A percentile compares a stretch with the other conserved stretches of the same genome.
These are phyloP conservation scores for Pseudochromis fuscus DNA, from an alignment of 2,797 vertebrate genomes.

Conservation along the genomic window DNA sequence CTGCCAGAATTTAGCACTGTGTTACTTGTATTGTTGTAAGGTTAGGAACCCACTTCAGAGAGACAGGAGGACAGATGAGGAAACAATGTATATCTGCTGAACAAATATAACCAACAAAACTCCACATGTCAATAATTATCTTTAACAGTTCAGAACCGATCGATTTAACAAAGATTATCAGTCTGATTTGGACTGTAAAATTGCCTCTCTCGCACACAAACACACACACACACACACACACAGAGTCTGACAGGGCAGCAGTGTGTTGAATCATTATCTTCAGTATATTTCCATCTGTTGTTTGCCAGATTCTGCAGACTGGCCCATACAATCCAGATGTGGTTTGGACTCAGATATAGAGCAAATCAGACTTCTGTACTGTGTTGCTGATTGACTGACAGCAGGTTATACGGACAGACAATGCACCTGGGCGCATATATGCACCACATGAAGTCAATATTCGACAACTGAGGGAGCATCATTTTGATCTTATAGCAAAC, in stretches of 20 bases:
- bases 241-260: slow-evolving; percentile 36
- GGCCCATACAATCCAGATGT: slow-evolving; percentile 84
- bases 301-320: slow-evolving; percentile 81
- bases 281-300: slow-evolving; percentile 83
- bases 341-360: slow-evolving; percentile 71
- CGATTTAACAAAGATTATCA: slow-evolving; percentile 38
- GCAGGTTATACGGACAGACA: slow-evolving; percentile 21
- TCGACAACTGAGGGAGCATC: not conserved
- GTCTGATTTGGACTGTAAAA: slow-evolving; percentile 35
- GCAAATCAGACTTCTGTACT: slow-evolving; percentile 53
- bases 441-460: not conserved
- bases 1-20: too few relatives aligned
- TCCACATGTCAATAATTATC: slow-evolving; percentile 25
- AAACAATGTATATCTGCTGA: not conserved
- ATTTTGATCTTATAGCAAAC: not conserved
- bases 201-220: not conserved
- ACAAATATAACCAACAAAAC: slow-evolving; percentile 27
- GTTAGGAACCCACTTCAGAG: slow-evolving; percentile 3
- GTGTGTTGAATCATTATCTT: slow-evolving; percentile 80
- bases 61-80: slow-evolving; percentile 23
- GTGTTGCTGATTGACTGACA: slow-evolving; percentile 33
- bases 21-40: too few relatives aligned
- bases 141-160: slow-evolving; percentile 22
- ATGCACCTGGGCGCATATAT: slow-evolving; percentile 35
- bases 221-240: slow-evolving; percentile 15